Conservation (phyloP, 2,888 invertebrate species). For the Melanophora roralis region DNA sequence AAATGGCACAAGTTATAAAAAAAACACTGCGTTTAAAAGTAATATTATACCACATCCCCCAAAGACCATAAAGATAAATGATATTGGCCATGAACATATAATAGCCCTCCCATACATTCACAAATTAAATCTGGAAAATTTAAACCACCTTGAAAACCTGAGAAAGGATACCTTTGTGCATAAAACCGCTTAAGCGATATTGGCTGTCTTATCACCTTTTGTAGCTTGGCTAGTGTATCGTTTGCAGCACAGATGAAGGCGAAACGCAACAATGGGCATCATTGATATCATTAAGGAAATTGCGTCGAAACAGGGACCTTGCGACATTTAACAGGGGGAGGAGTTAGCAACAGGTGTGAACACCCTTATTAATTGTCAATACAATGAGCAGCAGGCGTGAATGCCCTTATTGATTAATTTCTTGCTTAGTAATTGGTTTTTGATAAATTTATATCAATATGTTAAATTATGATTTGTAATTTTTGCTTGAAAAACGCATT, state of each 20-base stretch:
- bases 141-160: not conserved
- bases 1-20: not conserved
- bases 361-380: no score
- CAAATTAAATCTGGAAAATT: not conserved
- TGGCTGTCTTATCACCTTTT: not conserved
- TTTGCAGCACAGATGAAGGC: not conserved
- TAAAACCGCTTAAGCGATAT: not conserved
- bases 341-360: not conserved
- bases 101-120: constrained; percentile 1
- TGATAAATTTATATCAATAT: no score
- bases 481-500: no score
- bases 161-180: not conserved
- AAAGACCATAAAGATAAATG: not conserved
- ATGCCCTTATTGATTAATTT: no score
- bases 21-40: not conserved
- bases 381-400: no score
- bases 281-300: not conserved
- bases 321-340: not conserved
- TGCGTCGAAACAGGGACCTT: not conserved
- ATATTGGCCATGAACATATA: not conserved
- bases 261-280: not conserved
- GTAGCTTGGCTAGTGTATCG: not conserved
- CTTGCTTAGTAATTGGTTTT: no score
- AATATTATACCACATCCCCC: not conserved
- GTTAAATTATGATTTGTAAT: no score